Percentiles rank a stretch among this genome's conserved stretches.
These are phyloP conservation scores for Abscondita cerata DNA, from an alignment of 2,888 invertebrate genomes.

Conservation along the genomic window DNA sequence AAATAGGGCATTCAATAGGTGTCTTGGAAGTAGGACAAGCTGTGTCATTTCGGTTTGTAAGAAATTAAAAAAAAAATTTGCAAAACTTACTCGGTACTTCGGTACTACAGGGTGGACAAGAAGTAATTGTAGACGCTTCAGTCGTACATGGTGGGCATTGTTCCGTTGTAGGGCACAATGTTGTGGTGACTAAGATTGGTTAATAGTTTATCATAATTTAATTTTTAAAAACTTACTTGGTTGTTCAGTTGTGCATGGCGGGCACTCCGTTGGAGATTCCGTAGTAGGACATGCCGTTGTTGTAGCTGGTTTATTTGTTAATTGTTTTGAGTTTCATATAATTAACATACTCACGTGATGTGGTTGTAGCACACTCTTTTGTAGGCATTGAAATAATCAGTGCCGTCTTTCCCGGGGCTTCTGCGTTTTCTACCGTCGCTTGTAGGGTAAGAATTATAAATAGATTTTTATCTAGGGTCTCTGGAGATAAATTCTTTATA, in stretches of 20 bases:
- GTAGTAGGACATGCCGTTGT: slow-evolving; percentile 11
- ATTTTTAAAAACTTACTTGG: slow-evolving; percentile 10
- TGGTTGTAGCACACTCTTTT: slow-evolving; percentile 36
- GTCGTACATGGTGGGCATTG: slow-evolving; percentile 20
- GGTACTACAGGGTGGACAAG: slow-evolving; percentile 1
- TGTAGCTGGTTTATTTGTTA: not conserved
- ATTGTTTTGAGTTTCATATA: too few relatives aligned
- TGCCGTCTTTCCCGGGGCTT: slow-evolving; percentile 49
- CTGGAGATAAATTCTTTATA: slow-evolving; percentile 47
- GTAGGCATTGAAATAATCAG: slow-evolving; percentile 57
- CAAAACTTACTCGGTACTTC: slow-evolving; percentile 12
- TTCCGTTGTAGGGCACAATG: slow-evolving; percentile 10
- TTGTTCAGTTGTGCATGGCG: slow-evolving; percentile 5
- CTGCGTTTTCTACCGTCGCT: slow-evolving; percentile 53
- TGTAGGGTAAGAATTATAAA: slow-evolving; percentile 52
- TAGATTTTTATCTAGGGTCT: slow-evolving; percentile 51
- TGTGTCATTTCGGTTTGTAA: not conserved
- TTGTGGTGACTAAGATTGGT: not conserved
- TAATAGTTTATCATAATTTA: not conserved
- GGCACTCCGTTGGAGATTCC: slow-evolving; percentile 12
- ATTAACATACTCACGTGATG: slow-evolving; percentile 1
- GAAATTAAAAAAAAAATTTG: not conserved
- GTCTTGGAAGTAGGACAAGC: slow-evolving; percentile 10
- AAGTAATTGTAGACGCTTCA: not conserved
- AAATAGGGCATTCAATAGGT: slow-evolving; percentile 14